Evolutionary conservation across 1,140 invertebrate species (phyloP), one percentile per base, ranked within the genome.

Genomic region (Drosophila parabipectinata): DNA sequence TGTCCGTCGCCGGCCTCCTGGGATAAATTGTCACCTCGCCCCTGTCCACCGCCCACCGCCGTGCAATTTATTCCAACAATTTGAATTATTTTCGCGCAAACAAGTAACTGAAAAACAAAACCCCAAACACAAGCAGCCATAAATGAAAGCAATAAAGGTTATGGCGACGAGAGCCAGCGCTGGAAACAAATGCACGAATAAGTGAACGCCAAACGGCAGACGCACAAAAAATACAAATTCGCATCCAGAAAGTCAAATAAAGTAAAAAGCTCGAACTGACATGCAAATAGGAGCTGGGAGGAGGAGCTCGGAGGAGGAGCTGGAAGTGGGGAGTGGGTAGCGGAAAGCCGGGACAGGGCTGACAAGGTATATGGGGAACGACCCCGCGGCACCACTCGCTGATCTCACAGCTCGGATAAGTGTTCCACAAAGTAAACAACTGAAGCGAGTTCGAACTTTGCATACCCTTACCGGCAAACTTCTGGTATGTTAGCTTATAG

Each of bases 321-420:
- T 6, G 56, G 21, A 10, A 28, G 44, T 21, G 28, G 24, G 21
- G n/a, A 28, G 44, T 21, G 28, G 24, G 37, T 9, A 12, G 41
- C 34, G 30, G n/a, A 30, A 28, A 5, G 10, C n/a, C 52, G 12
- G 50, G 47, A 10, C 37, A 28, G 34, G 48, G 41, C 82, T 79
- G 79, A 87, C 79, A 87, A 87, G 83, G 83, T 87, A 87, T 88
- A 88, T 68, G 79, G 78, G 74, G 15, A 55, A 52, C 44, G 62
- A 81, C 60, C 80, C 58, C 72, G 51, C 61, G 39, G 57, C 44
- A 45, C 62, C 68, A 28, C 51, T 59, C 60, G 63, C 56, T 81
- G 78, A 85, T 82, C 82, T 78, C 69, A 75, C 55, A 60, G 55
- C 74, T 82, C 51, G 75, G 78, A 85, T 87, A 87, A 85, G 73